Evolutionary conservation across 2,888 invertebrate genomes (phyloP).

Genomic region (Leptopilina myrica): DNA sequence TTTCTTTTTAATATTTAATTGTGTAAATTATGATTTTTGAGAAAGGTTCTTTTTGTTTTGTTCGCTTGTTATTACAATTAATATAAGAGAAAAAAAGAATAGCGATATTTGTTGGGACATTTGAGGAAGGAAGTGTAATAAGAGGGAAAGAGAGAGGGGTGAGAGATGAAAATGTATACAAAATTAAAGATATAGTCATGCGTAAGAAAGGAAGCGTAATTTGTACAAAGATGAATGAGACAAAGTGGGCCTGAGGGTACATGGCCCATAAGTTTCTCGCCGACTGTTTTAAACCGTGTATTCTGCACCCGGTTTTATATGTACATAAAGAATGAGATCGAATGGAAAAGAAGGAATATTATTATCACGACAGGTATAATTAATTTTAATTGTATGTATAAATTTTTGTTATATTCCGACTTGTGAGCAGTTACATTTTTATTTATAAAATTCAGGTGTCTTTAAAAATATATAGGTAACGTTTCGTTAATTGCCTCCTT

Average conservation of each 20-base stretch:
- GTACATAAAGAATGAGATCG: constrained; percentile 26
- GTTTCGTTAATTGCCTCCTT: constrained; percentile 1
- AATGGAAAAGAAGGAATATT: constrained; percentile 26
- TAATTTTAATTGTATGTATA: constrained; percentile 35
- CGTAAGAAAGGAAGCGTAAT: constrained; percentile 34
- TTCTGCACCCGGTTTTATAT: constrained; percentile 34
- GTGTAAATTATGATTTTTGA: background rate
- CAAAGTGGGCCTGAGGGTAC: constrained; percentile 32
- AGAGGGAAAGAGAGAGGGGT: background rate
- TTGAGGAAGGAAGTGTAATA: constrained; percentile 18
- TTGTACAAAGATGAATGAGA: constrained; percentile 37
- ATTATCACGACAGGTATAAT: constrained; percentile 17
- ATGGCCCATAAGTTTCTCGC: constrained; percentile 27
- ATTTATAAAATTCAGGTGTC: constrained; percentile 18
- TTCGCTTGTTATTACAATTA: constrained; percentile 8
- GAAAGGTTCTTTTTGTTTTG: background rate
- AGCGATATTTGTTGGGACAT: no score
- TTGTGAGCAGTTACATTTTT: background rate
- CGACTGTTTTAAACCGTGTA: constrained; percentile 19
- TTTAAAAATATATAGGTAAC: background rate
- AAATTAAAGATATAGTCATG: constrained; percentile 21
- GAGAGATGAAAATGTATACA: constrained; percentile 27
- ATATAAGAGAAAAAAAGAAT: background rate
- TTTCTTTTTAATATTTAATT: background rate
- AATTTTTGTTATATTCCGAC: background rate